Conservation (phyloP, 1,140 invertebrate genomes). For the Panagrolaimus sp. region DNA sequence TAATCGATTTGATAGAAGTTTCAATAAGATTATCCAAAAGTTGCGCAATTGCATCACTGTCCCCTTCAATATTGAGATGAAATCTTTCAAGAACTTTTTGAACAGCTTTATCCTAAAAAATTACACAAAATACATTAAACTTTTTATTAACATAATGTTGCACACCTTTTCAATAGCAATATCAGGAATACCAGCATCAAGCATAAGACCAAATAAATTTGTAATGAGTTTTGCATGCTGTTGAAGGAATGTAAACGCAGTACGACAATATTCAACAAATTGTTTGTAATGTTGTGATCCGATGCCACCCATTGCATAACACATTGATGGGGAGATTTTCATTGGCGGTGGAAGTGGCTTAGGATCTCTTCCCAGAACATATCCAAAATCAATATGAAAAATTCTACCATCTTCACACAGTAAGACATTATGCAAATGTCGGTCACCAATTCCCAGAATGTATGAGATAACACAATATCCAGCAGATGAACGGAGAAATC, state of each 20-base stretch:
- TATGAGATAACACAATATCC: conserved; percentile 99
- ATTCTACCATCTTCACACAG: conserved; percentile 68
- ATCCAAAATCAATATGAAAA: conserved; percentile 99
- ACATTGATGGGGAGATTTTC: conserved; percentile 98
- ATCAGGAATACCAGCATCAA: conserved; percentile 95
- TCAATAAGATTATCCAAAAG: too few species aligned
- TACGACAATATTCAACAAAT: conserved; percentile 89
- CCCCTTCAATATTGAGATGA: neutral
- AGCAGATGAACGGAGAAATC: conserved; percentile 86
- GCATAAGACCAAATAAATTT: conserved; percentile 95
- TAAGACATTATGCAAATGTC: conserved; percentile 93
- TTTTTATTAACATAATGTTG: too few species aligned
- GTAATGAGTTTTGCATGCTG: conserved; percentile 92
- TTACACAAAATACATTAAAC: too few species aligned
- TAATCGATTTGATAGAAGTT: too few species aligned
- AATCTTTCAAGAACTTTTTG: conserved; percentile 26
- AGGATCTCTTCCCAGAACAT: conserved; percentile 92
- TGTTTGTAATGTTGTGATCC: conserved; percentile 83
- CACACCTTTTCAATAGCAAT: conserved; percentile 88
- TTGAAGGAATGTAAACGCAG: conserved; percentile 86
- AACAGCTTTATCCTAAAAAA: conserved; percentile 72
- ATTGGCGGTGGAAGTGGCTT: conserved; percentile 96
- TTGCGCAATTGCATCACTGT: too few species aligned
- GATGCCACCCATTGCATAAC: conserved; percentile 94
- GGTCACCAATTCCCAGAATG: conserved; percentile 88